phyloP scores from a whole-genome alignment of 1,140 invertebrate species.

The Ceratina calcarata region DNA sequence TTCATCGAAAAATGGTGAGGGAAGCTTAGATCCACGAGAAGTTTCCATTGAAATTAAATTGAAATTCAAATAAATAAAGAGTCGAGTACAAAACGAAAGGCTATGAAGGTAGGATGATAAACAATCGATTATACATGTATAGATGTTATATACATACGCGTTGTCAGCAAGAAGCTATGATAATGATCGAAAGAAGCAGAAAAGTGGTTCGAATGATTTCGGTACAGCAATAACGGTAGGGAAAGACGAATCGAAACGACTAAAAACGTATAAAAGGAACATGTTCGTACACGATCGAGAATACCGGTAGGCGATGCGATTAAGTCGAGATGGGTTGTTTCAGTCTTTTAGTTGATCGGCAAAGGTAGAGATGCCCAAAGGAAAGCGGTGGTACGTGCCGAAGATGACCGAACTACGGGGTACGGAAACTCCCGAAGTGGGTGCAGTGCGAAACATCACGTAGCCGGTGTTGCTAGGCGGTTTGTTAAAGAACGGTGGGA shows the following conservation, averaged over 20 bases:
- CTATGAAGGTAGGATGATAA: no score
- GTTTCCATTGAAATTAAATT: no score
- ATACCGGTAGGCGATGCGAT: constrained; percentile 1
- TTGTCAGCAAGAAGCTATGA: neutral
- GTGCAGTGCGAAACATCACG: constrained; percentile 71
- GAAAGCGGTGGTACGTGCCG: constrained; percentile 26
- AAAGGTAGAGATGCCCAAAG: constrained; percentile 1
- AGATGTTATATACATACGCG: neutral
- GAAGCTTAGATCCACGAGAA: no score
- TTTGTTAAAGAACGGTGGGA: constrained; percentile 56
- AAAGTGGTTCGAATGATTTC: neutral
- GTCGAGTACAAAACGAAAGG: no score
- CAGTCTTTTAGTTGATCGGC: constrained; percentile 1
- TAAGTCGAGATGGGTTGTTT: constrained; percentile 5
- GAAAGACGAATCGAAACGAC: neutral
- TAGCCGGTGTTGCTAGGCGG: constrained; percentile 78
- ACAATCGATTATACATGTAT: no score
- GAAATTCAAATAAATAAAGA: no score
- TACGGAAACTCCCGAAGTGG: constrained; percentile 59
- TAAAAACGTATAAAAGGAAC: neutral
- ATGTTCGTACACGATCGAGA: neutral
- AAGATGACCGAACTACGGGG: constrained; percentile 28
- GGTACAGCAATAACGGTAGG: neutral
- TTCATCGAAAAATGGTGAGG: no score
- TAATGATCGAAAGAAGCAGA: neutral